Conservation (phyloP, 1,140 invertebrate genomes). For the Bombus haemorrhoidalis region DNA sequence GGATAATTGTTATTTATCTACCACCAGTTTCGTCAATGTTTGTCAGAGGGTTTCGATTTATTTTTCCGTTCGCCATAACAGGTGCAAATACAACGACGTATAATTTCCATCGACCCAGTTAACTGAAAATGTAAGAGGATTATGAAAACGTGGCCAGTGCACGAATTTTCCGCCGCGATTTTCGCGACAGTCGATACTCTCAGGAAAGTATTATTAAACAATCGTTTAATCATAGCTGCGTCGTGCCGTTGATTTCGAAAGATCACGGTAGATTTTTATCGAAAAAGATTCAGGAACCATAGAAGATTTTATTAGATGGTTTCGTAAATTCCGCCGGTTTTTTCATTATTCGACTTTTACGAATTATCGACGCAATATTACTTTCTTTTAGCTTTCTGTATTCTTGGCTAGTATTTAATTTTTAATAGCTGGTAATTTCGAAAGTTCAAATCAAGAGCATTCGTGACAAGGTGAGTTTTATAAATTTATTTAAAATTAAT, state of each 20-base stretch:
- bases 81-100: slow-evolving; percentile 47
- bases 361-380: too few relatives aligned
- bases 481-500: neutral
- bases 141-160: slow-evolving; percentile 53
- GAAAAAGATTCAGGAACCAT: neutral
- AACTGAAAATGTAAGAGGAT: slow-evolving; percentile 67
- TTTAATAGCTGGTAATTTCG: too few relatives aligned
- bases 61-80: neutral
- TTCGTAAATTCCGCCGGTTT: neutral
- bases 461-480: too few relatives aligned
- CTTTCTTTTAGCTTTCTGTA: too few relatives aligned
- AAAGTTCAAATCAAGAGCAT: too few relatives aligned
- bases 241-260: neutral
- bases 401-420: neutral
- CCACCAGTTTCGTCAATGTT: slow-evolving; percentile 14
- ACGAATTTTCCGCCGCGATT: slow-evolving; percentile 21
- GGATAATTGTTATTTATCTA: slow-evolving; percentile 18
- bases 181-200: neutral
- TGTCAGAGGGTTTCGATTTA: slow-evolving; percentile 18
- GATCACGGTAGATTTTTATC: neutral
- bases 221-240: neutral
- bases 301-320: neutral
- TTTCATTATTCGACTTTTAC: too few relatives aligned
- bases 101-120: slow-evolving; percentile 64
- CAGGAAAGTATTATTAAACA: neutral